Base-by-base conservation (phyloP, 1,140 invertebrate genomes). In the Drosophila chauvacae region DNA sequence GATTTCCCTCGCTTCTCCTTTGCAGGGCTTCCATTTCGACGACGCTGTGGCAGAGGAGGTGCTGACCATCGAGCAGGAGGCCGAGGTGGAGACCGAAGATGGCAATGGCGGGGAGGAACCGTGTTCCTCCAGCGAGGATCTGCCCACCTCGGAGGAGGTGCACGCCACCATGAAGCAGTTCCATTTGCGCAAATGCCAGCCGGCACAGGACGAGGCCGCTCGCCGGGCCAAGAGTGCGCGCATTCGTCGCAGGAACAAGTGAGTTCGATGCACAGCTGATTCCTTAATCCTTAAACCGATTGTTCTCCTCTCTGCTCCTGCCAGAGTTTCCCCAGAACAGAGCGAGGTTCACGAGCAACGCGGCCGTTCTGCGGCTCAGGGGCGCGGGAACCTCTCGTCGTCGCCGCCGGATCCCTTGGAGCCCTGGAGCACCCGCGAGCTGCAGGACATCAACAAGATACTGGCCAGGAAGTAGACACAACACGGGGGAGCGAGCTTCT, bases 401-500 rank as follows among this genome's bases (percentile, higher is more conserved):
- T 94, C 94, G 5, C 93, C 93, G 13, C 94, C 94, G 3, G 95
- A 96, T 93, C 95, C 95, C 11, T 91, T 96, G 56, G 95, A 96
- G 81, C 95, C 95, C 2, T 96, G 96, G 96, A 96, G 95, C 90
- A 96, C 95, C 20, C 93, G 94, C 65, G 94, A 94, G 69, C 95
- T 96, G 74, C 94, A 94, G 60, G 95, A 95, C 91, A 96, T 96
- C 93, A 96, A 96, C 92, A 94, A 95, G 72, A 95, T 96, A 85
- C 93, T 96, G 60, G 86, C 87, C 30, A 82, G 70, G 26, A 92
- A 91, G 63, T 80, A 77, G 60, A 73, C 3, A 37, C 18, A 74
- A 37, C 18, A 74, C 4, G 4, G 2, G 28, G 10, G 18, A 10
- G 5, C 53, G 2, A 42, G 26, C 28, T 48, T 44, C 62, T 71